These are phyloP conservation scores for Gasteruption jaculator DNA, from an alignment of 2,888 invertebrate species.

Conservation along the genomic window DNA sequence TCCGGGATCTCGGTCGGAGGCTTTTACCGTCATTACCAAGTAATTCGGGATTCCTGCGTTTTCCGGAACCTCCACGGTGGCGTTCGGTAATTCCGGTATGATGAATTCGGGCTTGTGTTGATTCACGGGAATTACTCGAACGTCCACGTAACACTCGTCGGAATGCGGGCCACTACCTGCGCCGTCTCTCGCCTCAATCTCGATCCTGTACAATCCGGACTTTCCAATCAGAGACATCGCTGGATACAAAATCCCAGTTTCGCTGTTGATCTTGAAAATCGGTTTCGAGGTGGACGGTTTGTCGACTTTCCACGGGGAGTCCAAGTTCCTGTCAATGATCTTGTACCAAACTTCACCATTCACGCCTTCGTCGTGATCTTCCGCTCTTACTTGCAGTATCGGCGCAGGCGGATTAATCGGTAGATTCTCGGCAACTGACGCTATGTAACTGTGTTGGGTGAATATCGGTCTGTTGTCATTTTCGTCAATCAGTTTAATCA, in stretches of 20 bases:
- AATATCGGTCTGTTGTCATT: slow-evolving; percentile 88
- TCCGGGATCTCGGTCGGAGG: slow-evolving; percentile 76
- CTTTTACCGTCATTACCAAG: slow-evolving; percentile 76
- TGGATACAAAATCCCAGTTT: slow-evolving; percentile 78
- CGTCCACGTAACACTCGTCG: slow-evolving; percentile 69
- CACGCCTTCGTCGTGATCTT: slow-evolving; percentile 73
- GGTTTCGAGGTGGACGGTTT: too few species aligned
- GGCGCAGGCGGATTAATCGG: slow-evolving; percentile 77
- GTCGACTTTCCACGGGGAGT: too few species aligned
- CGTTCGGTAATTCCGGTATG: slow-evolving; percentile 69
- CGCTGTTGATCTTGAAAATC: slow-evolving; percentile 74
- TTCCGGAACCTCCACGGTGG: slow-evolving; percentile 80
- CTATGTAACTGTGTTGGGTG: slow-evolving; percentile 70
- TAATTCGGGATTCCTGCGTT: slow-evolving; percentile 73
- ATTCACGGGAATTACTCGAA: slow-evolving; percentile 75
- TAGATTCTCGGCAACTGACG: slow-evolving; percentile 79
- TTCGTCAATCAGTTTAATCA: slow-evolving; percentile 75
- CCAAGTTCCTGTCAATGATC: slow-evolving; percentile 66
- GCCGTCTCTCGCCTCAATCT: slow-evolving; percentile 74
- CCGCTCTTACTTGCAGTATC: slow-evolving; percentile 71
- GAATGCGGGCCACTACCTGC: slow-evolving; percentile 63
- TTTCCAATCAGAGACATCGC: slow-evolving; percentile 67
- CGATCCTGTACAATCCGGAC: slow-evolving; percentile 57
- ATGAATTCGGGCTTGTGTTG: slow-evolving; percentile 78
- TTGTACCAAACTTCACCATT: slow-evolving; percentile 74